Evolutionary conservation across 2,888 invertebrate genomes (phyloP).

Genomic region (Ligdia adustata): DNA sequence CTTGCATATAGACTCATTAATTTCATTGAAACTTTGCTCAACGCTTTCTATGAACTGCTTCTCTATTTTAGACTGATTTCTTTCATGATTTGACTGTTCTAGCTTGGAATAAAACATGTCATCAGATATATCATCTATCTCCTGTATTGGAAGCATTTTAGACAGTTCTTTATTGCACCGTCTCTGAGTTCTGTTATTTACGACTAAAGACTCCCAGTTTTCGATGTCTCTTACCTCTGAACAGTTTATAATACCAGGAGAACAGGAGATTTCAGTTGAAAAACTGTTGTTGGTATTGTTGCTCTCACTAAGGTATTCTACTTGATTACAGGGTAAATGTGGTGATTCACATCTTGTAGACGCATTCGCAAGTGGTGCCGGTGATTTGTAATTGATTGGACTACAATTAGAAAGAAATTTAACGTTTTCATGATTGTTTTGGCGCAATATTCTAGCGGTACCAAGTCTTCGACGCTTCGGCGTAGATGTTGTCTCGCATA

Average conservation of each 20-base stretch:
- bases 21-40: slow-evolving; percentile 74
- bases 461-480: slow-evolving; percentile 70
- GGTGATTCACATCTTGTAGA: slow-evolving; percentile 62
- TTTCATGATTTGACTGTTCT: slow-evolving; percentile 48
- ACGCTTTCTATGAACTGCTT: slow-evolving; percentile 43
- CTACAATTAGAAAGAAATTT: slow-evolving; percentile 41
- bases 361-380: slow-evolving; percentile 24
- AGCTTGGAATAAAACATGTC: slow-evolving; percentile 66
- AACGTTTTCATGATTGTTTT: slow-evolving; percentile 33
- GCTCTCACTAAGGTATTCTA: slow-evolving; percentile 64
- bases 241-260: slow-evolving; percentile 53
- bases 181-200: slow-evolving; percentile 40
- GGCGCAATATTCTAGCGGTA: slow-evolving; percentile 48
- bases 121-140: slow-evolving; percentile 57
- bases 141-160: slow-evolving; percentile 35
- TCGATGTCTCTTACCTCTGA: slow-evolving; percentile 43
- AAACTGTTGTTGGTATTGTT: slow-evolving; percentile 49
- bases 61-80: slow-evolving; percentile 34
- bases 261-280: slow-evolving; percentile 52
- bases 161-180: slow-evolving; percentile 27
- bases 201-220: slow-evolving; percentile 57
- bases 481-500: slow-evolving; percentile 54
- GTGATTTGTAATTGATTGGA: slow-evolving; percentile 44
- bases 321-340: slow-evolving; percentile 73
- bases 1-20: slow-evolving; percentile 80